A percentile compares a stretch with the other conserved stretches of the same genome.
phyloP scores from a whole-genome alignment of 2,113 vertebrate species.

The Pardalotus punctatus region DNA sequence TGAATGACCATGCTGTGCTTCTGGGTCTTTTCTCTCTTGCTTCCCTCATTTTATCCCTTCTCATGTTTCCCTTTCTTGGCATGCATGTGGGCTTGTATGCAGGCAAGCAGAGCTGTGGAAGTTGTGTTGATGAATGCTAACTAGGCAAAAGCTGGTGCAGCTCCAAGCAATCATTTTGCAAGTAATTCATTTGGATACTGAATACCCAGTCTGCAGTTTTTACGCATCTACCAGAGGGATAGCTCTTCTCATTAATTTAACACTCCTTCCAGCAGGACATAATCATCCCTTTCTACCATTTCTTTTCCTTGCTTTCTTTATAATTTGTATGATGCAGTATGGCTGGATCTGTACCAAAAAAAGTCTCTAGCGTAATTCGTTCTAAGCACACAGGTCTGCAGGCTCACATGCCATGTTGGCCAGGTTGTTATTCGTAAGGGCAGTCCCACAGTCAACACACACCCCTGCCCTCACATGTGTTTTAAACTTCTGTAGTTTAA shows the following conservation, averaged over 20 bases:
- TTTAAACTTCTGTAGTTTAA: neutral
- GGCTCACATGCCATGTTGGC: neutral
- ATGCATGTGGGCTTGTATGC: neutral
- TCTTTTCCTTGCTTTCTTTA: neutral
- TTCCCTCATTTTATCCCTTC: neutral
- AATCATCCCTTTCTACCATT: neutral
- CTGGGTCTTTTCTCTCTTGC: neutral
- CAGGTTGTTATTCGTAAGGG: neutral
- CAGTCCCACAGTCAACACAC: rapidly evolving
- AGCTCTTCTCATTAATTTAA: neutral
- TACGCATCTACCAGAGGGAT: neutral
- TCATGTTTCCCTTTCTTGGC: neutral
- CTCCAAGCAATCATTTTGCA: neutral
- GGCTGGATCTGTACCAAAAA: neutral
- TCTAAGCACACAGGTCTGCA: neutral
- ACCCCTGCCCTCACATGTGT: rapidly evolving
- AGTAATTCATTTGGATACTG: neutral
- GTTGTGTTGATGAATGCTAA: neutral
- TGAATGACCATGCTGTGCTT: neutral
- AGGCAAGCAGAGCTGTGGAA: neutral
- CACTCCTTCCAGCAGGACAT: neutral
- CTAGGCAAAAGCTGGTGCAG: neutral
- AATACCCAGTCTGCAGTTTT: neutral
- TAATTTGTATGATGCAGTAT: neutral
- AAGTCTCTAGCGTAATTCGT: neutral